These are phyloP conservation scores for Plebejus argus DNA, from an alignment of 2,888 invertebrate species.

Conservation along the genomic window DNA sequence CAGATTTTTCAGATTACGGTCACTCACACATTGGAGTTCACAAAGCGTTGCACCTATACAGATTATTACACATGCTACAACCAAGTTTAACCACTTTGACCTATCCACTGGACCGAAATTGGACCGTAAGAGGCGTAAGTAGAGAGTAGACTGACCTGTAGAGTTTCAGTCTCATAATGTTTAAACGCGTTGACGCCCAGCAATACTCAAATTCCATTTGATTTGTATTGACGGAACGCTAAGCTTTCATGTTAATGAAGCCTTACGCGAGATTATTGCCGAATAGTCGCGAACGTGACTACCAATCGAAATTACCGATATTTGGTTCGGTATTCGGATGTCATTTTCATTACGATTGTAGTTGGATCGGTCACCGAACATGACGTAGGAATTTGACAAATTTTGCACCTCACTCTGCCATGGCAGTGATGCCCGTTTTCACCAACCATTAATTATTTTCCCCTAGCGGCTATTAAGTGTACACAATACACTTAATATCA, in stretches of 20 bases:
- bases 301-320: neutral
- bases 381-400: too few species aligned
- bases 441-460: too few species aligned
- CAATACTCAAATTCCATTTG: neutral
- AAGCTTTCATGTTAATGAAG: slow-evolving; percentile 14
- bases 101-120: neutral
- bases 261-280: slow-evolving; percentile 3
- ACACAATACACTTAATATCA: too few species aligned
- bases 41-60: neutral
- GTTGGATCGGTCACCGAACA: neutral
- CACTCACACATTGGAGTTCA: too few species aligned
- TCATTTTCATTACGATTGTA: neutral
- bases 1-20: too few species aligned
- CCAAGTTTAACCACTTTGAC: too few species aligned
- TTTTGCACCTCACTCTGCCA: too few species aligned
- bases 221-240: slow-evolving; percentile 3
- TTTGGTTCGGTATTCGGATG: neutral
- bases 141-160: too few species aligned
- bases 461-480: too few species aligned
- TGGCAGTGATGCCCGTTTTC: too few species aligned
- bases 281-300: neutral
- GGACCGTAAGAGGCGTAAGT: neutral
- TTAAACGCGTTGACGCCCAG: neutral
- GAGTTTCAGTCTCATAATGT: neutral
- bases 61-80: neutral